Conservation (phyloP, 2,797 vertebrate species). For the Anniella stebbinsi region DNA sequence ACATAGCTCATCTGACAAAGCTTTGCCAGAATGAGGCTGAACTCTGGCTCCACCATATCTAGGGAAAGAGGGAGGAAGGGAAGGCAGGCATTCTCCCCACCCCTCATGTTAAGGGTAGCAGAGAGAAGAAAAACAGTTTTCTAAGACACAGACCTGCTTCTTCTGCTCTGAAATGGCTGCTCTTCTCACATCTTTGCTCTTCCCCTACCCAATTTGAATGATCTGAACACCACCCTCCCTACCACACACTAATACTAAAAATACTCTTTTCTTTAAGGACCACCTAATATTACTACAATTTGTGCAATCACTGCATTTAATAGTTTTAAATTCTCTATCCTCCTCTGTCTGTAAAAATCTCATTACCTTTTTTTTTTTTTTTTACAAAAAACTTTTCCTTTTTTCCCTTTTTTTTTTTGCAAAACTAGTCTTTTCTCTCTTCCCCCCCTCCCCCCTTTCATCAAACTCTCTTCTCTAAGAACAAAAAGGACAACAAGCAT, state of each 20-base stretch:
- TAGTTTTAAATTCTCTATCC: conserved; percentile 80
- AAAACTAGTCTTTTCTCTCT: conserved; percentile 83
- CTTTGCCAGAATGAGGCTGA: background rate
- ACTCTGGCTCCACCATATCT: conserved; percentile 23
- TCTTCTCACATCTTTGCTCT: conserved; percentile 57
- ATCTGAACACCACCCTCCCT: conserved; percentile 68
- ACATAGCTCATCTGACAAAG: background rate
- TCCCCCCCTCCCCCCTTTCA: conserved; percentile 75
- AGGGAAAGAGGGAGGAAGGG: conserved; percentile 44
- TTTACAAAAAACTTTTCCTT: conserved; percentile 62
- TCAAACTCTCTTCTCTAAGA: conserved; percentile 87
- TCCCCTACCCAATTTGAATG: conserved; percentile 67
- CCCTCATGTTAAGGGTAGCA: conserved; percentile 50
- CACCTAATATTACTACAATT: conserved; percentile 78
- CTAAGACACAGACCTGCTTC: conserved; percentile 68
- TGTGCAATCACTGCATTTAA: conserved; percentile 83
- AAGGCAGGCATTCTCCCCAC: background rate
- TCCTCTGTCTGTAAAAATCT: conserved; percentile 75
- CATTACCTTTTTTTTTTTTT: conserved; percentile 71
- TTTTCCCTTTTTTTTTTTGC: conserved; percentile 75
- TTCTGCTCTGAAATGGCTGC: conserved; percentile 59
- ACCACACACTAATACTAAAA: conserved; percentile 75
- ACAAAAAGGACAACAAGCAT: conserved; percentile 81
- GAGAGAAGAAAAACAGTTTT: conserved; percentile 63
- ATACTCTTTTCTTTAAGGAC: conserved; percentile 77